Base-by-base conservation (phyloP, 2,888 invertebrate species). In the Chymomyza procnemis region DNA sequence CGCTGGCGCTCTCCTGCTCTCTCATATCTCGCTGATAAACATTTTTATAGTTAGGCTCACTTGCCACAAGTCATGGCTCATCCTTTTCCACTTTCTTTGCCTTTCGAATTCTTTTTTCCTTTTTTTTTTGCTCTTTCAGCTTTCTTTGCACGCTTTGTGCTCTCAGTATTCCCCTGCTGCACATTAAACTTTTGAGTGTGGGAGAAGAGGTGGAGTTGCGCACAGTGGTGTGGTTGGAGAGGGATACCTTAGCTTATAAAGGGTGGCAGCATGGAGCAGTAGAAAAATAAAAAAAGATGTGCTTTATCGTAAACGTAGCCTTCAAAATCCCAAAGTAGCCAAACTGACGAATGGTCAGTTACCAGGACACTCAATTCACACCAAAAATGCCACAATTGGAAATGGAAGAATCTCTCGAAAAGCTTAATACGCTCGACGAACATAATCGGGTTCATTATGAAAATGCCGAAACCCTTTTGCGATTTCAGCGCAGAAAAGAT, bases 31-130 rank as follows among this genome's bases (percentile, higher is more conserved):
- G 75, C 85, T 73, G 80, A 85, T 85, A 85, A 85, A 78, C 78
- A 85, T 78, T 85, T 81, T 85, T 78, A 81, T 82, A 85, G 80
- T 81, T 82, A 66, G 80, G 84, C 81, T 66, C 69, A 69, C 50
- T 69, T 76, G 79, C 81, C 84, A 84, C 84, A 81, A 85, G 85
- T 85, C 81, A 78, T 75, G 81, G 73, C 85, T 80, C 85, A 81
- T 80, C 71, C 82, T 69, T 61, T 70, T 60, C 22, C 47, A 52
- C 30, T 16, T 59, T 57, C 55, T 56, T 46, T 8, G 4, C 8
- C 70, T 41, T 46, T 21, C 16, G 41, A 16, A 12, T 46, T 57
- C 48, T n/a, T 5, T 22, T 61, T 61, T 60, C 30, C 9, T 56
- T 12, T 26, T 30, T 50, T 57, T 54, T 62, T 75, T 50, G 3